Percentiles rank a stretch among this genome's conserved stretches.
phyloP scores from a whole-genome alignment of 2,888 invertebrate species.

The Lithophane semibrunnea region DNA sequence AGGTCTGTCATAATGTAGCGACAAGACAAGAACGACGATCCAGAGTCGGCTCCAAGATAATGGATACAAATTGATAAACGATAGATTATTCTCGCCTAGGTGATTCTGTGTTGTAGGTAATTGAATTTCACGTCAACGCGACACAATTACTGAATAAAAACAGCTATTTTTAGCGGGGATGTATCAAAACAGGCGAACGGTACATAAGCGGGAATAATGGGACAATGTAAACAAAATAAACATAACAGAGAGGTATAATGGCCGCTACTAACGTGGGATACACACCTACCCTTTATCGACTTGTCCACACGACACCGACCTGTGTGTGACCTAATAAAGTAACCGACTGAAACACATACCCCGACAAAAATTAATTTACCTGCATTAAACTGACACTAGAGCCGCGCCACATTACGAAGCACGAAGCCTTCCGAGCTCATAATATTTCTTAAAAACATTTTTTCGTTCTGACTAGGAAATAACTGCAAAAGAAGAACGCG shows the following conservation, averaged over 20 bases:
- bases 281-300: slow-evolving; percentile 80
- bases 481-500: slow-evolving; percentile 68
- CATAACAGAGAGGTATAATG: slow-evolving; percentile 75
- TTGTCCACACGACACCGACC: slow-evolving; percentile 73
- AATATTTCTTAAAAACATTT: slow-evolving; percentile 45
- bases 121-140: slow-evolving; percentile 65
- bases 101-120: slow-evolving; percentile 36
- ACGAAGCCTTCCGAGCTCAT: slow-evolving; percentile 23
- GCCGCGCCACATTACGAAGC: slow-evolving; percentile 16
- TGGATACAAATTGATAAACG: slow-evolving; percentile 49
- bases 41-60: slow-evolving; percentile 36
- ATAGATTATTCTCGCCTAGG: slow-evolving; percentile 26
- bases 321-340: slow-evolving; percentile 81
- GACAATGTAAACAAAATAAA: slow-evolving; percentile 78
- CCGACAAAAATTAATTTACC: slow-evolving; percentile 50
- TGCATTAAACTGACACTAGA: slow-evolving; percentile 40
- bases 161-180: slow-evolving; percentile 72
- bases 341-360: slow-evolving; percentile 69
- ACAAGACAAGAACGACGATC: slow-evolving; percentile 26
- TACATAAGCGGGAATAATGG: slow-evolving; percentile 75
- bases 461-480: slow-evolving; percentile 55
- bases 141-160: slow-evolving; percentile 70
- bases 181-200: slow-evolving; percentile 71
- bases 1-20: slow-evolving; percentile 30
- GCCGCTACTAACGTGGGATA: slow-evolving; percentile 73